Evolutionary conservation across 2,797 vertebrate species (phyloP).

Genomic region (Lophius americanus): DNA sequence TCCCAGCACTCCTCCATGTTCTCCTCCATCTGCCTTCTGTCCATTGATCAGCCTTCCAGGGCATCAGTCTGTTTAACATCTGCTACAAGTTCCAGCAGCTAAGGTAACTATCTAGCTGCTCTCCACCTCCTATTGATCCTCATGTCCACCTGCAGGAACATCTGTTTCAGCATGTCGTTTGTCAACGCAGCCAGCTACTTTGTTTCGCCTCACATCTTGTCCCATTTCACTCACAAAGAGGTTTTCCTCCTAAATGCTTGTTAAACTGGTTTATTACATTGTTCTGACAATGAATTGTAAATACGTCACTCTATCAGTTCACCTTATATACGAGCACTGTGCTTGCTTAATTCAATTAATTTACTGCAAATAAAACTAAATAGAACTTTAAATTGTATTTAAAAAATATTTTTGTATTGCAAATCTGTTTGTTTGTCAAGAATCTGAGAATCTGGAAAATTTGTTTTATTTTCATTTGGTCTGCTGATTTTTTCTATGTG

Average conservation of each 20-base stretch:
- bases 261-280: conserved; percentile 51
- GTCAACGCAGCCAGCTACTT: conserved; percentile 74
- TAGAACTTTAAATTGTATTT: conserved; percentile 1
- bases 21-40: conserved; percentile 85
- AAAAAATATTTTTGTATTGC: conserved; percentile 25
- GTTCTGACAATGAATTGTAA: conserved; percentile 44
- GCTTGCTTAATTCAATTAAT: neutral
- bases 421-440: neutral
- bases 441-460: no score
- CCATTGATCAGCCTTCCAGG: conserved; percentile 86
- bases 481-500: no score
- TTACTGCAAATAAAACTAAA: neutral
- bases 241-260: conserved; percentile 38
- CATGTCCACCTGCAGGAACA: conserved; percentile 86
- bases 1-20: conserved; percentile 77
- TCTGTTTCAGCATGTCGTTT: conserved; percentile 82
- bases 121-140: conserved; percentile 82
- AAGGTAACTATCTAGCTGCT: conserved; percentile 84
- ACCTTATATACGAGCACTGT: conserved; percentile 9
- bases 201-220: conserved; percentile 65
- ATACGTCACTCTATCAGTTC: conserved; percentile 25
- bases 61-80: conserved; percentile 87
- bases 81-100: conserved; percentile 84
- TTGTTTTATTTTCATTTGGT: no score
- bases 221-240: conserved; percentile 74